phyloP scores from a whole-genome alignment of 2,113 vertebrate genomes.

The Ceuthmochares aereus region DNA sequence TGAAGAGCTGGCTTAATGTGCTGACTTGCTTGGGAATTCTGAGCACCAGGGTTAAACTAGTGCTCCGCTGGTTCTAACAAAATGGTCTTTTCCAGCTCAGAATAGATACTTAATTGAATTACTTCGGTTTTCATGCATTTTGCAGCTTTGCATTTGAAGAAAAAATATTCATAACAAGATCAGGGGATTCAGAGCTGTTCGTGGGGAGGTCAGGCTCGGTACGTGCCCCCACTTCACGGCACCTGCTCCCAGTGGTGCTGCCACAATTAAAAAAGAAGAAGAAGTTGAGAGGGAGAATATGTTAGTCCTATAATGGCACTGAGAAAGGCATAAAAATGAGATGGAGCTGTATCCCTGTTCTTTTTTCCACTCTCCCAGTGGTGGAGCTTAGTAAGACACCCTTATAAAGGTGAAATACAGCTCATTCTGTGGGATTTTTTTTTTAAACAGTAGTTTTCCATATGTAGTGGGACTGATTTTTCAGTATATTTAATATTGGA shows the following conservation, averaged over 20 bases:
- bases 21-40: conserved; percentile 85
- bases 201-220: conserved; percentile 36
- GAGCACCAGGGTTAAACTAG: conserved; percentile 79
- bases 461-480: background rate
- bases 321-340: background rate
- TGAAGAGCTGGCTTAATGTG: conserved; percentile 86
- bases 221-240: conserved; percentile 63
- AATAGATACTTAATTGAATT: conserved; percentile 83
- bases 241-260: conserved; percentile 11
- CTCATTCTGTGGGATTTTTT: background rate
- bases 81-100: conserved; percentile 79
- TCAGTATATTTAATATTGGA: background rate
- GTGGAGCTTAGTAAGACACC: background rate
- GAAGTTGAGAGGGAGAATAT: background rate
- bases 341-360: background rate
- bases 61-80: conserved; percentile 76
- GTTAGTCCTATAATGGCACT: background rate
- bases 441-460: background rate
- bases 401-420: background rate
- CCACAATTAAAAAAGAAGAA: conserved; percentile 36
- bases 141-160: conserved; percentile 74
- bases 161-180: conserved; percentile 71
- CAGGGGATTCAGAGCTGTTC: conserved; percentile 60
- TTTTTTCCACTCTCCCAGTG: background rate
- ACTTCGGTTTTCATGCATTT: conserved; percentile 78